Evolutionary conservation across 2,888 invertebrate species (phyloP), one percentile per base, ranked within the genome.

Genomic region (Acrobasis consociella): DNA sequence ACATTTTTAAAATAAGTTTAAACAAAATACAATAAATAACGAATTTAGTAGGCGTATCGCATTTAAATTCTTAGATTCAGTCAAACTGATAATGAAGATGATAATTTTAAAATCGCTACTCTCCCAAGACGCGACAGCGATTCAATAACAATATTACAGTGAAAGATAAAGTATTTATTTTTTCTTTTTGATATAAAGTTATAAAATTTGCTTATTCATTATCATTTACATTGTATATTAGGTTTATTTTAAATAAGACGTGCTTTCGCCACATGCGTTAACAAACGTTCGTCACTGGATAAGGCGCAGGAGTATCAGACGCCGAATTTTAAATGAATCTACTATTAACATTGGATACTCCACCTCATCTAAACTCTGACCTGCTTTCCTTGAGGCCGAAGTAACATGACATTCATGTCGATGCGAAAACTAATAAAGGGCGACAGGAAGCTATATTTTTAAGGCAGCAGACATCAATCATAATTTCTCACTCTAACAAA

Each of bases 121-220:
- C 52, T 62, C 52, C 39, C 9, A 64, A 63, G 59, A 64, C 50
- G 42, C 42, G n/a, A 55, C 16, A 61, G 50, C 37, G 11, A 17
- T 60, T 13, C 37, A 46, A 50, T 49, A 49, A 65, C 52, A 63
- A 50, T 58, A 53, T 42, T 50, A 49, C 49, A 58, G 38, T 53
- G 53, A 51, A 49, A 50, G 46, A 16, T 46, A 59, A 9, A 42
- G 11, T 46, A 46, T 13, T 46, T 60, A 64, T 63, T 62, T 46
- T 63, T 64, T 38, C 37, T 22, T 55, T 49, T 62, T 55, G 49
- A 63, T 67, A 69, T 66, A 69, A 67, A 69, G 63, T 68, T 69
- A 69, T 69, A 70, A 68, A 72, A 73, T 70, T 67, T 68, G 62
- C 56, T 70, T 69, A 66, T 69, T 73, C 70, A 73, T 65, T 65